These are phyloP conservation scores for Aethes cnicana DNA, from an alignment of 2,888 invertebrate genomes.

Conservation along the genomic window DNA sequence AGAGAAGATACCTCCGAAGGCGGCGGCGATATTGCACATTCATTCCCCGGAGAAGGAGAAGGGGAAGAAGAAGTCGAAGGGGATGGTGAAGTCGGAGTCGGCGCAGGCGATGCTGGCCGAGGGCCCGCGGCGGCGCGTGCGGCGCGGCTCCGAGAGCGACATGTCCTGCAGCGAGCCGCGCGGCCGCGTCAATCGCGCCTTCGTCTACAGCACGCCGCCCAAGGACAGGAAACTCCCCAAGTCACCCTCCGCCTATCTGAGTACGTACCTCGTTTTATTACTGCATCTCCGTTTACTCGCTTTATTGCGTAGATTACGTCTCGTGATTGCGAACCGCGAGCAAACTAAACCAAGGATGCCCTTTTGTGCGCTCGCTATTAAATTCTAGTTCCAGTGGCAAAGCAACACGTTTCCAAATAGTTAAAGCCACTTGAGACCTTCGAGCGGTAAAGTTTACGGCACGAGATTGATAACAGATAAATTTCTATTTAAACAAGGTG, in stretches of 20 bases:
- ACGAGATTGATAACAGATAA: not conserved
- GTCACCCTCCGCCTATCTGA: conserved; percentile 71
- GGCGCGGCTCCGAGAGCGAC: conserved; percentile 76
- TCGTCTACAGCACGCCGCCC: conserved; percentile 78
- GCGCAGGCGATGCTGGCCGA: conserved; percentile 63
- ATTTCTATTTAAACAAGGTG: conserved; percentile 8
- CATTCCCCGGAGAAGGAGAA: conserved; percentile 63
- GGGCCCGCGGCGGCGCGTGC: conserved; percentile 54
- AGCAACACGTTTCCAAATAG: not conserved
- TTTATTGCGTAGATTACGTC: conserved; percentile 16
- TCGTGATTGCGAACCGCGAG: conserved; percentile 16
- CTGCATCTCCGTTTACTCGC: conserved; percentile 1
- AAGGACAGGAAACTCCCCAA: conserved; percentile 72
- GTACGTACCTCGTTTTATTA: conserved; percentile 61
- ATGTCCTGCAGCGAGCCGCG: conserved; percentile 57
- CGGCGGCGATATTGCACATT: conserved; percentile 83
- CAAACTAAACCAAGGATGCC: conserved; percentile 8
- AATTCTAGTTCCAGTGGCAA: not conserved
- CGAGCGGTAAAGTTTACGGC: too few species aligned
- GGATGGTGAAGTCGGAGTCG: conserved; percentile 68
- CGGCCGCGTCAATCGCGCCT: conserved; percentile 72
- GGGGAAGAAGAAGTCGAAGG: conserved; percentile 65
- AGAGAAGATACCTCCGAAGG: conserved; percentile 83
- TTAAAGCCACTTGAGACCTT: too few species aligned
- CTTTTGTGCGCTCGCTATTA: not conserved